These are phyloP conservation scores for Tigriopus japonicus DNA, from an alignment of 1,140 invertebrate species.

Conservation along the genomic window DNA sequence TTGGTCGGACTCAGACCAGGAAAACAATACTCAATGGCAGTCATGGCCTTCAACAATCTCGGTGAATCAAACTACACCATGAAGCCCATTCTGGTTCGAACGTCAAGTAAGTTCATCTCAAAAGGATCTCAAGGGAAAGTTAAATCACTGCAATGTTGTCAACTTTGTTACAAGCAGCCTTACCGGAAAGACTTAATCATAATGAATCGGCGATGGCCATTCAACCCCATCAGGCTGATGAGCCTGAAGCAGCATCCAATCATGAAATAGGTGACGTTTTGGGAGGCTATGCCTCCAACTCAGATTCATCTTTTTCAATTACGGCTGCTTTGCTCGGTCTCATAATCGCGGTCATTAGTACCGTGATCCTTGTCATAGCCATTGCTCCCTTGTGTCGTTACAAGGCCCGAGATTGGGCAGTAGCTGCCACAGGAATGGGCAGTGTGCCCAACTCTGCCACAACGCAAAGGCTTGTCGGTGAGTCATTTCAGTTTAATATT, in stretches of 20 bases:
- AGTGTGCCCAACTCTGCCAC: not conserved
- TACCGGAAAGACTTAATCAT: no score
- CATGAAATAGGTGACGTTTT: not conserved
- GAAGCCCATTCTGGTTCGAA: slow-evolving; percentile 53
- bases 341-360: no score
- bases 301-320: no score
- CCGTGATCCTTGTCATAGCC: no score
- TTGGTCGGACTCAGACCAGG: slow-evolving; percentile 50
- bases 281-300: not conserved
- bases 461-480: not conserved
- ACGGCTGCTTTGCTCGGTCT: no score
- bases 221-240: not conserved
- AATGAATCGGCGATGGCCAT: not conserved
- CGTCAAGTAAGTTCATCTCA: slow-evolving; percentile 38
- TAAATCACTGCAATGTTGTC: not conserved
- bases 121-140: not conserved
- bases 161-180: no score
- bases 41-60: slow-evolving; percentile 66
- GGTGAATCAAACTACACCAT: slow-evolving; percentile 61
- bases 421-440: no score
- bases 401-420: no score
- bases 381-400: no score
- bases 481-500: not conserved
- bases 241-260: not conserved
- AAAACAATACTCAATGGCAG: slow-evolving; percentile 67